Conservation (phyloP, 2,888 invertebrate species). For the Disparrhopalites patrizii region DNA sequence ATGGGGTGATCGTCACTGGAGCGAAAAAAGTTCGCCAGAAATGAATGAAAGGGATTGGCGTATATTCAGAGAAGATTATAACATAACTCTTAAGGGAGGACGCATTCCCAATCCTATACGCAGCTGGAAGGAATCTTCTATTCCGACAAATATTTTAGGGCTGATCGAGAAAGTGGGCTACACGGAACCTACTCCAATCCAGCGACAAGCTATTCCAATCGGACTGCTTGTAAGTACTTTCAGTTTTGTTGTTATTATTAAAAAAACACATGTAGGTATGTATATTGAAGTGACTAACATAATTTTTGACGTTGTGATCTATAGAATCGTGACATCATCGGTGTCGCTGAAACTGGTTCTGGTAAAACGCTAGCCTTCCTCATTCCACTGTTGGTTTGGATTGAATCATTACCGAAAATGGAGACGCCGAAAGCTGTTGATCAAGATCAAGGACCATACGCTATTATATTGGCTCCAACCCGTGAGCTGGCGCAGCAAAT, state of each 20-base stretch:
- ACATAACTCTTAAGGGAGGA: conserved; percentile 96
- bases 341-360: conserved; percentile 98
- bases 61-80: conserved; percentile 98
- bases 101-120: conserved; percentile 94
- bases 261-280: not conserved
- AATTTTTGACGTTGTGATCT: conserved; percentile 52
- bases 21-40: conserved; percentile 85
- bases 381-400: conserved; percentile 95
- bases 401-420: conserved; percentile 93
- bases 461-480: conserved; percentile 98
- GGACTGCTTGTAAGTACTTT: conserved; percentile 57
- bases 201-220: conserved; percentile 98
- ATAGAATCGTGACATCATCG: conserved; percentile 93
- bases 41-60: conserved; percentile 99
- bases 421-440: conserved; percentile 54
- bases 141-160: conserved; percentile 84
- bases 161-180: conserved; percentile 94
- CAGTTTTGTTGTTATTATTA: not conserved
- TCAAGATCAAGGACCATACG: conserved; percentile 78
- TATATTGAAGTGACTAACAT: not conserved
- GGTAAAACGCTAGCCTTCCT: conserved; percentile 99
- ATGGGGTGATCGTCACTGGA: conserved; percentile 99
- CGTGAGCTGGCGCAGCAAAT: conserved; percentile 99
- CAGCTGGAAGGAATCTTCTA: conserved; percentile 88
- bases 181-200: conserved; percentile 98